Base-by-base conservation (phyloP, 2,113 vertebrate genomes). In the Thymallus thymallus region DNA sequence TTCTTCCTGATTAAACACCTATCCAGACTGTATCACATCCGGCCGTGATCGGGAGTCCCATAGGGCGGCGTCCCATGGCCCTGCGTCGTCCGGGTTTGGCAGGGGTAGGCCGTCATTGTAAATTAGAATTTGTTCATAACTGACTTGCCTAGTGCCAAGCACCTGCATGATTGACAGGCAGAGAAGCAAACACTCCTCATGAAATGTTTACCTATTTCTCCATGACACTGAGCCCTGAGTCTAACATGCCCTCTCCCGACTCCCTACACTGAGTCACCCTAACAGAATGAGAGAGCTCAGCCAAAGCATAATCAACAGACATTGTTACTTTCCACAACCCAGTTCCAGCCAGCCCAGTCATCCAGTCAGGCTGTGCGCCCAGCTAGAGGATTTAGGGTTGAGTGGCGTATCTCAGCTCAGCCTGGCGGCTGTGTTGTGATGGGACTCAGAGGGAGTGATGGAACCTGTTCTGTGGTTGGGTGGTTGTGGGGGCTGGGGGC, bases 381-480 rank as follows among this genome's bases (percentile, higher is more conserved):
- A 60, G 22, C 45, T 73, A 30, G 62, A 61, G 61, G 63, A 63
- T 75, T 75, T 63, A 64, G 30, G 64, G 22, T 26, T 22, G 6
- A 35, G 62, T 6, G 10, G 73, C 4, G 45, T 41, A 78, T 76
- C 80, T 75, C 58, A 10, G 48, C 46, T 23, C 64, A 16, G 61
- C 68, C 7, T 35, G 76, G 10, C 32, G 81, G 80, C 22, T 67
- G 61, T 83, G 83, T 85, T 72, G 80, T 55, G 81, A 87, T 45
- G 81, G 9, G 35, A 41, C 7, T 41, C 35, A 10, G 35, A 41
- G 35, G 75, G 75, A 78, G 78, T 69, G 71, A 89, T 56, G 81
- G 83, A 69, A 82, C 76, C 75, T 4, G 71, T 87, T 84, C 87
- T 83, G 86, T 55, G 24, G 85, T 81, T 87, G 45, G 80, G 46